These are phyloP conservation scores for Phyllostomus discolor DNA, from an alignment of 2,113 vertebrate genomes.

Conservation along the genomic window DNA sequence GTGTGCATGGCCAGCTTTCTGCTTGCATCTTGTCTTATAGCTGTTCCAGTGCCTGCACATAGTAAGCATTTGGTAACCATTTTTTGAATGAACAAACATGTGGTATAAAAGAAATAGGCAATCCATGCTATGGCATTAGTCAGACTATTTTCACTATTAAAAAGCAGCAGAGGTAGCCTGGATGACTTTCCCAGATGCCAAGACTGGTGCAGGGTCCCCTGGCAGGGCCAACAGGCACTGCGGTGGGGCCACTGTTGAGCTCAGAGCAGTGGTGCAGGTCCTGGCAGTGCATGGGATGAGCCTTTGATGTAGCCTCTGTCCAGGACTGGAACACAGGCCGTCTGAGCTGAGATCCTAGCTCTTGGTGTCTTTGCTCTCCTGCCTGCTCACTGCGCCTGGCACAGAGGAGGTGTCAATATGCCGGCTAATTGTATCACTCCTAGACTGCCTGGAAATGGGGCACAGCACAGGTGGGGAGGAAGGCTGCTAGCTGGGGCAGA, in stretches of 20 bases:
- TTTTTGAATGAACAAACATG: background rate
- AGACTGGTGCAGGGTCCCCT: background rate
- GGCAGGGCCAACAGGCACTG: background rate
- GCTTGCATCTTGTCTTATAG: background rate
- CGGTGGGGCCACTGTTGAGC: background rate
- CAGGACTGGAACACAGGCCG: background rate
- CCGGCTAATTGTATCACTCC: background rate
- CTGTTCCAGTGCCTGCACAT: background rate
- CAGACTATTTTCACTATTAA: background rate
- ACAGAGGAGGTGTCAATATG: too few relatives aligned
- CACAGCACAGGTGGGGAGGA: background rate
- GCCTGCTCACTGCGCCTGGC: background rate
- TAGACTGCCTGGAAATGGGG: background rate
- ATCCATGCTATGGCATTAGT: background rate
- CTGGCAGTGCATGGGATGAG: background rate
- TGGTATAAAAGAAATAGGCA: background rate
- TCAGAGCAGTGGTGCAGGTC: background rate
- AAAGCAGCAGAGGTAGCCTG: background rate
- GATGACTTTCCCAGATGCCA: background rate
- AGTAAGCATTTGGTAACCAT: background rate
- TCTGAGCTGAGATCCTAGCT: background rate
- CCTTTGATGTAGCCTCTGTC: background rate
- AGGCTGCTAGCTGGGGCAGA: background rate
- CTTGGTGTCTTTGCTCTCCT: accelerated
- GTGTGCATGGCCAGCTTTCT: background rate